Evolutionary conservation across 2,888 invertebrate genomes (phyloP).

Genomic region (Spicauda simplicius): DNA sequence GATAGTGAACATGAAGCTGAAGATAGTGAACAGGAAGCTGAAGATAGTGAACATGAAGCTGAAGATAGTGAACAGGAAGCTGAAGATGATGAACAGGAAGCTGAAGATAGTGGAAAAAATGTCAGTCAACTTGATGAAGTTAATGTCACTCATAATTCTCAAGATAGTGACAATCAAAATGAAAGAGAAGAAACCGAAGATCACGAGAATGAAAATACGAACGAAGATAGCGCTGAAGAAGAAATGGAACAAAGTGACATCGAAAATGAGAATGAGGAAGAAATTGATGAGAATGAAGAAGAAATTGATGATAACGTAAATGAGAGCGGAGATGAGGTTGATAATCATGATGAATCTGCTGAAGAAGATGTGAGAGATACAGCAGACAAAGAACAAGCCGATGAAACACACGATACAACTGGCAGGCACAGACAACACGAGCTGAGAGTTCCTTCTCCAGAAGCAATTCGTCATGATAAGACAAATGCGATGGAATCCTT

Average conservation of each 20-base stretch:
- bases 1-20: background rate
- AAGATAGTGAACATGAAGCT: background rate
- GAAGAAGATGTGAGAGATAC: background rate
- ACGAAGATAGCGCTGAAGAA: slow-evolving; percentile 34
- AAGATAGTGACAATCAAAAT: slow-evolving; percentile 13
- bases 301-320: slow-evolving; percentile 3
- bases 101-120: slow-evolving; percentile 7
- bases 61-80: background rate
- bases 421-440: slow-evolving; percentile 50
- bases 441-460: slow-evolving; percentile 54
- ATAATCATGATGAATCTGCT: slow-evolving; percentile 11
- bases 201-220: slow-evolving; percentile 39
- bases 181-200: slow-evolving; percentile 39
- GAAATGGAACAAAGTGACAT: slow-evolving; percentile 36
- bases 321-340: background rate
- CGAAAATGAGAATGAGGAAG: slow-evolving; percentile 39
- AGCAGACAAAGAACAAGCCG: slow-evolving; percentile 31
- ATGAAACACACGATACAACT: slow-evolving; percentile 57
- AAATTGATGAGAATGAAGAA: background rate
- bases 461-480: slow-evolving; percentile 56
- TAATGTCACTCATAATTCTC: slow-evolving; percentile 8
- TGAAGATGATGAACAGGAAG: slow-evolving; percentile 15
- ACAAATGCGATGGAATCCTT: slow-evolving; percentile 55
- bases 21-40: background rate
- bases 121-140: slow-evolving; percentile 23